Conservation (phyloP, 1,140 invertebrate species). For the Sipha flava region DNA sequence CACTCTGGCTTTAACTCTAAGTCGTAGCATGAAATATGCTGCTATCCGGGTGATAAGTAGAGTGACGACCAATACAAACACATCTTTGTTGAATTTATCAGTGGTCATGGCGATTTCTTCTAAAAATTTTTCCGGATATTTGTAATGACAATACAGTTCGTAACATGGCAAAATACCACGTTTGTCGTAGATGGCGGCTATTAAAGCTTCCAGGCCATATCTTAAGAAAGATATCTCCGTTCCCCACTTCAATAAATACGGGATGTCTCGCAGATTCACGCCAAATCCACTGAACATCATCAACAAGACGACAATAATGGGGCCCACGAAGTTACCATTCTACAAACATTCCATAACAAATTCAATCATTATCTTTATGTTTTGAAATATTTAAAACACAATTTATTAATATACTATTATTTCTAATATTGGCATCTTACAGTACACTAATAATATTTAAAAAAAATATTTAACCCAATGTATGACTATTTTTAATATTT, state of each 20-base stretch:
- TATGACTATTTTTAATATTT: too few species aligned
- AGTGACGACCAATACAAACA: constrained; percentile 61
- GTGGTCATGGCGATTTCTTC: constrained; percentile 68
- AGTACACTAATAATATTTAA: too few species aligned
- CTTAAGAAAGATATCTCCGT: constrained; percentile 78
- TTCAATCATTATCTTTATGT: not conserved
- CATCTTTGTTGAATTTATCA: constrained; percentile 74
- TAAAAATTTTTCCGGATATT: constrained; percentile 63
- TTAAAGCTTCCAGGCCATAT: constrained; percentile 75
- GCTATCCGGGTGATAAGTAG: constrained; percentile 60
- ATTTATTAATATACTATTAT: too few species aligned
- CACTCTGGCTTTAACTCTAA: constrained; percentile 56
- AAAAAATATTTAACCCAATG: too few species aligned
- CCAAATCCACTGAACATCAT: constrained; percentile 85
- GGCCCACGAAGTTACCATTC: constrained; percentile 75
- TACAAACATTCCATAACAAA: constrained; percentile 41
- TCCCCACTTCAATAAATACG: constrained; percentile 74
- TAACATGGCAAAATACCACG: constrained; percentile 57
- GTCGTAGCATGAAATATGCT: constrained; percentile 72
- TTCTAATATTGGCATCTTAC: too few species aligned
- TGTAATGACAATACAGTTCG: constrained; percentile 63
- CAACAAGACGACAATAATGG: constrained; percentile 66
- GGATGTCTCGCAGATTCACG: constrained; percentile 64
- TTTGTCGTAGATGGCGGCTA: constrained; percentile 74
- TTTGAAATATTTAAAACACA: too few species aligned